phyloP scores from a whole-genome alignment of 2,888 invertebrate species.

The Ichneumoninae sp. region DNA sequence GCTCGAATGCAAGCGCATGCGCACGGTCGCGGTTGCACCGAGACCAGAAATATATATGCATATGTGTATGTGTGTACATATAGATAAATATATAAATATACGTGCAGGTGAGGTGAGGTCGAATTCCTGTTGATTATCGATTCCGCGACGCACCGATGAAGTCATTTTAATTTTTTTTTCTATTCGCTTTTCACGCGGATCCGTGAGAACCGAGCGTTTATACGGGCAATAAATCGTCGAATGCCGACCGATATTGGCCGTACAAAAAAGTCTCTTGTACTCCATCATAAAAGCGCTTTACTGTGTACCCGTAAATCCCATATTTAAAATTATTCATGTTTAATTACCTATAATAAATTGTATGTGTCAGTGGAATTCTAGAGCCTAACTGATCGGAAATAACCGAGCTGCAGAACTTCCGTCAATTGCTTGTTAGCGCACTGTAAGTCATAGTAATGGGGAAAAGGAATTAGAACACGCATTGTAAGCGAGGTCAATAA shows the following conservation, averaged over 20 bases:
- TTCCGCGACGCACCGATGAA: constrained; percentile 56
- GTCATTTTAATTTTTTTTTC: constrained; percentile 46
- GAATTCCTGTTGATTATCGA: constrained; percentile 63
- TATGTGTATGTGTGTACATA: not conserved
- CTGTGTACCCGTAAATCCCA: no score
- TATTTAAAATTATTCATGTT: no score
- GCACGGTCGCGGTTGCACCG: constrained; percentile 12
- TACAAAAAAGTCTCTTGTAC: not conserved
- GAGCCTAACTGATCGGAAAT: no score
- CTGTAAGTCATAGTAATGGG: no score
- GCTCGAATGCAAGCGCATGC: constrained; percentile 44
- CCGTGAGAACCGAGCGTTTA: constrained; percentile 56
- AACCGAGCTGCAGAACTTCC: no score
- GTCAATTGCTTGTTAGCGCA: no score
- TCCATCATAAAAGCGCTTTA: no score
- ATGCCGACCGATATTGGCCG: not conserved
- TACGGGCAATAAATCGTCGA: constrained; percentile 10
- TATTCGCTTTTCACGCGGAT: constrained; percentile 46
- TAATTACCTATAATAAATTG: no score
- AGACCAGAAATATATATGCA: not conserved
- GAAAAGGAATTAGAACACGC: no score
- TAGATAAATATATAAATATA: not conserved
- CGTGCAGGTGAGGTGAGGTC: constrained; percentile 51
- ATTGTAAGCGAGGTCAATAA: no score
- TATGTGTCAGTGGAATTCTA: no score